These are phyloP conservation scores for Leptothorax acervorum DNA, from an alignment of 2,888 invertebrate species.

Conservation along the genomic window DNA sequence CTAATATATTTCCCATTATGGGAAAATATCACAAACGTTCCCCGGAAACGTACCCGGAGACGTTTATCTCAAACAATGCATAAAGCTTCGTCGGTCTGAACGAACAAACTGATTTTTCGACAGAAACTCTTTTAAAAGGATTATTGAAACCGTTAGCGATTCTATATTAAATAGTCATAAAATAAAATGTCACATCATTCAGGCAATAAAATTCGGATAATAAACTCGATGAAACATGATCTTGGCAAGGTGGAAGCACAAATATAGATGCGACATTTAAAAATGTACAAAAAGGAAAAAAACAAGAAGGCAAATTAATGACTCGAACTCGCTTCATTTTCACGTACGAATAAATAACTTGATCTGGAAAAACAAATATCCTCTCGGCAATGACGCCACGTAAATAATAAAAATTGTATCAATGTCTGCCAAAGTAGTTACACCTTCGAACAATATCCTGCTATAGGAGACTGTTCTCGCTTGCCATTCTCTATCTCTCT, in stretches of 20 bases:
- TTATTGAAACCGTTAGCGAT: slow-evolving; percentile 20
- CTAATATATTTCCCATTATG: slow-evolving; percentile 67
- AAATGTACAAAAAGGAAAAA: slow-evolving; percentile 51
- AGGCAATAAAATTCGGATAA: slow-evolving; percentile 65
- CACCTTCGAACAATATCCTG: slow-evolving; percentile 77
- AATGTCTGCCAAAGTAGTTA: slow-evolving; percentile 84
- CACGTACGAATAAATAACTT: slow-evolving; percentile 49
- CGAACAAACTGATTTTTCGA: slow-evolving; percentile 33
- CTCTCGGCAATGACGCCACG: slow-evolving; percentile 35
- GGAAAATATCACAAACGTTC: slow-evolving; percentile 74
- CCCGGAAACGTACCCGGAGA: slow-evolving; percentile 65
- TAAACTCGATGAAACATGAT: slow-evolving; percentile 57
- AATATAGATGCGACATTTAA: slow-evolving; percentile 68
- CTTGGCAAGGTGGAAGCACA: slow-evolving; percentile 75
- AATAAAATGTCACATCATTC: slow-evolving; percentile 29
- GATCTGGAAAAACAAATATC: slow-evolving; percentile 45
- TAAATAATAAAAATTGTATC: slow-evolving; percentile 73
- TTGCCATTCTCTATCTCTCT: slow-evolving; percentile 75
- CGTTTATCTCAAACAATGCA: slow-evolving; percentile 69
- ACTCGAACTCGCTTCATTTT: slow-evolving; percentile 62
- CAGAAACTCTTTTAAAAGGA: slow-evolving; percentile 38
- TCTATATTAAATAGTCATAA: slow-evolving; percentile 6
- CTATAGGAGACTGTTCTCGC: slow-evolving; percentile 74
- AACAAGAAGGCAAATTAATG: slow-evolving; percentile 24
- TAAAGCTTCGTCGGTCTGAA: slow-evolving; percentile 50